Evolutionary conservation across 1,140 invertebrate species (phyloP).

Genomic region (Trichomalopsis sarcophagae): DNA sequence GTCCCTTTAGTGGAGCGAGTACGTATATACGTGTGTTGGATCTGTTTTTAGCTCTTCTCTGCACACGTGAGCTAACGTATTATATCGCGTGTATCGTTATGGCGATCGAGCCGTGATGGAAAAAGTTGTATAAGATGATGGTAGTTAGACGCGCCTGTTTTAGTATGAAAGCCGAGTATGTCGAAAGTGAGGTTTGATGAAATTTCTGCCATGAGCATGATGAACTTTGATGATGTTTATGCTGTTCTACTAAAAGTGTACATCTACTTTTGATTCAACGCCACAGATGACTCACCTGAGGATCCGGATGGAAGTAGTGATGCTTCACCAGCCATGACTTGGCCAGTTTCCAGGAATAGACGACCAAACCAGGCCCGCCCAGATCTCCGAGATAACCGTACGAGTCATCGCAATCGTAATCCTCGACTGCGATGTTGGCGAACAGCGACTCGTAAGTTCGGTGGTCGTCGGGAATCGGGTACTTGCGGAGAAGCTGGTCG

Average conservation of each 20-base stretch:
- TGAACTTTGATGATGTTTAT: too few relatives aligned
- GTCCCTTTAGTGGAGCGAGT: neutral
- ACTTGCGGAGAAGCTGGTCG: slow-evolving; percentile 80
- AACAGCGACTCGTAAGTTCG: slow-evolving; percentile 83
- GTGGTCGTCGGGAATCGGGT: slow-evolving; percentile 78
- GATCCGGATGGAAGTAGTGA: slow-evolving; percentile 83
- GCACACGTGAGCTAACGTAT: neutral
- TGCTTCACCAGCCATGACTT: slow-evolving; percentile 83
- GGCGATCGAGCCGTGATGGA: neutral
- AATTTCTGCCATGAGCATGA: too few relatives aligned
- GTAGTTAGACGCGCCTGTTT: neutral
- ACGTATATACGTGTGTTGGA: neutral
- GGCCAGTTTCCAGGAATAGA: slow-evolving; percentile 82
- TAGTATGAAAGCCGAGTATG: neutral
- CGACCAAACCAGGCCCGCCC: slow-evolving; percentile 79
- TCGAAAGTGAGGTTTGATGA: neutral
- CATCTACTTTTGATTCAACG: too few relatives aligned
- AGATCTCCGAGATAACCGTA: slow-evolving; percentile 82
- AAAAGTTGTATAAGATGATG: neutral
- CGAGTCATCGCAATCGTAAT: slow-evolving; percentile 80
- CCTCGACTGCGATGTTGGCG: slow-evolving; percentile 85
- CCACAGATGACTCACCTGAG: slow-evolving; percentile 65
- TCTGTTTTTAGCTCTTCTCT: neutral
- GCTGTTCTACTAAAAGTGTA: too few relatives aligned
- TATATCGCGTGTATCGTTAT: neutral